Evolutionary conservation across 2,797 vertebrate genomes (phyloP).

Genomic region (Peromyscus melanophrys): DNA sequence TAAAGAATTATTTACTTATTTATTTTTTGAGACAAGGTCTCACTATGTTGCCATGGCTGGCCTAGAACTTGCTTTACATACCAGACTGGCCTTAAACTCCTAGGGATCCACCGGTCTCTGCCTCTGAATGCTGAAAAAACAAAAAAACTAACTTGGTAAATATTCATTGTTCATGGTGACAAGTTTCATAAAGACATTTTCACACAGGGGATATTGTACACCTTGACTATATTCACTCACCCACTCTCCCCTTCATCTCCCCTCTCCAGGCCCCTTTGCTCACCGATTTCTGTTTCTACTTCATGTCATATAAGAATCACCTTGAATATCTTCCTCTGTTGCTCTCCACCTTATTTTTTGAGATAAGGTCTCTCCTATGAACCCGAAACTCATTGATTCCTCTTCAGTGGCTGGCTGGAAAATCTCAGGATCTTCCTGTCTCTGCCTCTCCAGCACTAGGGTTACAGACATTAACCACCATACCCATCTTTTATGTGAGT

Average conservation of each 20-base stretch:
- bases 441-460: background rate
- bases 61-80: background rate
- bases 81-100: background rate
- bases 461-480: background rate
- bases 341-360: background rate
- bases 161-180: background rate
- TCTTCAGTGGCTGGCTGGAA: background rate
- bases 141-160: background rate
- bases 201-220: background rate
- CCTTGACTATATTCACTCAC: no score
- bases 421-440: background rate
- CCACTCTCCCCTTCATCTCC: background rate
- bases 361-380: background rate
- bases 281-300: background rate
- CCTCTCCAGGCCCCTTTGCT: background rate
- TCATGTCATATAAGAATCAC: background rate
- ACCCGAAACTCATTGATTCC: background rate
- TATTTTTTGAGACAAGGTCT: background rate
- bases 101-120: background rate
- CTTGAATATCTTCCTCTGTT: background rate
- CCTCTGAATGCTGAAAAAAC: background rate
- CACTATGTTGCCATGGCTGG: background rate
- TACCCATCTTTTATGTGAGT: background rate
- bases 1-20: background rate
- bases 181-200: background rate